Evolutionary conservation across 2,113 vertebrate genomes (phyloP).

Genomic region (Cololabis saira): DNA sequence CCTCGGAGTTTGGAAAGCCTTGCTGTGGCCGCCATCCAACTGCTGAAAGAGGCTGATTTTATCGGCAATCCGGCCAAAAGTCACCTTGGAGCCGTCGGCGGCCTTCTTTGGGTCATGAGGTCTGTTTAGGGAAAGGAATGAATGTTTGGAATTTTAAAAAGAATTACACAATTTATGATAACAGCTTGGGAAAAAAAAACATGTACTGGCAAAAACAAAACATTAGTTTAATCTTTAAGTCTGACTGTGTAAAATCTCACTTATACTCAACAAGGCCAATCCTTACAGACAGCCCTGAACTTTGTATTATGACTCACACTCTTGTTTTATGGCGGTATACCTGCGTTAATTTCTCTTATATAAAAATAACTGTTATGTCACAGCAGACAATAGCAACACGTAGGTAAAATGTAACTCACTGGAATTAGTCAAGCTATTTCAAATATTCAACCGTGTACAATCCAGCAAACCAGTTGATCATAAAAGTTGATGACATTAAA

Average conservation of each 20-base stretch:
- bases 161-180: neutral
- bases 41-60: conserved; percentile 75
- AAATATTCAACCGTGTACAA: neutral
- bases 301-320: conserved; percentile 56
- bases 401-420: neutral
- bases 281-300: conserved; percentile 7
- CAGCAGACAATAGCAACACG: conserved; percentile 3
- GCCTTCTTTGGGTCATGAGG: conserved; percentile 33
- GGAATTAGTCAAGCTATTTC: neutral
- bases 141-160: conserved; percentile 14
- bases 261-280: conserved; percentile 1
- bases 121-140: conserved; percentile 49
- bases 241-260: neutral
- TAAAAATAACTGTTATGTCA: neutral
- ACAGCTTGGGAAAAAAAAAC: neutral
- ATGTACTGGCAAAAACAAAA: neutral
- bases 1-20: conserved; percentile 27
- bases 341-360: conserved; percentile 27
- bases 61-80: conserved; percentile 55
- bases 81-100: conserved; percentile 32
- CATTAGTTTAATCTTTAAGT: neutral
- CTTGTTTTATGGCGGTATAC: conserved; percentile 13
- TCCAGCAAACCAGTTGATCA: neutral
- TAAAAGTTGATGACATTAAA: neutral
- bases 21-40: neutral